These are phyloP conservation scores for Periphyllus acericola DNA, from an alignment of 2,888 invertebrate species.

Conservation along the genomic window DNA sequence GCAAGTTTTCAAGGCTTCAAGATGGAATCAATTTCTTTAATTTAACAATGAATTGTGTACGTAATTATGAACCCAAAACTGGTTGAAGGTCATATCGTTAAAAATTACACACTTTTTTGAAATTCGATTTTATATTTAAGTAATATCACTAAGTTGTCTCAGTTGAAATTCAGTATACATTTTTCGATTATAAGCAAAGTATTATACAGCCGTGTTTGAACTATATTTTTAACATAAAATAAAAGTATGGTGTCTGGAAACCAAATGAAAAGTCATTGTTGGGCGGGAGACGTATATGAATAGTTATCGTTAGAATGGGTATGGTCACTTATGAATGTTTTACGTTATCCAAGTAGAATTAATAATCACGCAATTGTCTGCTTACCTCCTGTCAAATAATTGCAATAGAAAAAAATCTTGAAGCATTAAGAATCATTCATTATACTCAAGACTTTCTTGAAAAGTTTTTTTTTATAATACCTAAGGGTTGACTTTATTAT, in stretches of 20 bases:
- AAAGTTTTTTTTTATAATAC: not conserved
- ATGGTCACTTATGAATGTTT: slow-evolving; percentile 13
- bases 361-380: slow-evolving; percentile 30
- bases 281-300: not conserved
- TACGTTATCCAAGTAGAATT: slow-evolving; percentile 23
- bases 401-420: not conserved
- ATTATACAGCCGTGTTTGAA: not conserved
- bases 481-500: no score
- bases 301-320: not conserved
- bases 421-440: not conserved
- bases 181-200: not conserved
- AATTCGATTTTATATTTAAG: not conserved
- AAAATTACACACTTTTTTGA: not conserved
- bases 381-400: not conserved
- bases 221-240: slow-evolving; percentile 9
- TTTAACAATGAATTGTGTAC: not conserved
- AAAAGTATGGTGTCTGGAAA: not conserved
- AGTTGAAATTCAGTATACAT: not conserved
- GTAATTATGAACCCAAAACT: not conserved
- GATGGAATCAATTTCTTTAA: slow-evolving; percentile 1
- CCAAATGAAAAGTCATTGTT: not conserved
- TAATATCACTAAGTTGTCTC: not conserved
- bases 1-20: slow-evolving; percentile 33
- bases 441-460: not conserved
- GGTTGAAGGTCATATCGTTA: not conserved